Conservation (phyloP, 2,113 vertebrate species). For the Melanotaenia duboulayi region DNA sequence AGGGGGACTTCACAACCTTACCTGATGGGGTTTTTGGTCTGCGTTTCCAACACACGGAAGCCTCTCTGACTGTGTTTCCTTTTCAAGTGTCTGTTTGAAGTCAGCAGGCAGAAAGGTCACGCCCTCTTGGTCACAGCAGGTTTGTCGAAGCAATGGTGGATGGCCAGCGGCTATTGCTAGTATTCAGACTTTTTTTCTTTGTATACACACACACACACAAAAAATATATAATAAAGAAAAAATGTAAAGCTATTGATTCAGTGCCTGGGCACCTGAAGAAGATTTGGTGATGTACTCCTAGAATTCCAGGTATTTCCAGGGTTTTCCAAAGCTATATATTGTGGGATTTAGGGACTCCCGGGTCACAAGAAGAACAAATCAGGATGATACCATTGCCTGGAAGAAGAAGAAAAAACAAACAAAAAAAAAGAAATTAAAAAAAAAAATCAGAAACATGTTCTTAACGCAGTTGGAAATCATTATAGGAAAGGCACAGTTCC, state of each 20-base stretch:
- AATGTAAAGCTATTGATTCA: constrained; percentile 80
- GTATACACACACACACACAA: constrained; percentile 45
- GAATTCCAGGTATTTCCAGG: constrained; percentile 84
- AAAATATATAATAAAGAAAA: constrained; percentile 48
- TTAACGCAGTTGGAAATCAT: constrained; percentile 41
- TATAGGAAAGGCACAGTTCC: constrained; percentile 49
- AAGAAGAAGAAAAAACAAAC: constrained; percentile 53
- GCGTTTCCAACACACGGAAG: constrained; percentile 75
- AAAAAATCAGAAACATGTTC: constrained; percentile 49
- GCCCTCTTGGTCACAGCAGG: constrained; percentile 81
- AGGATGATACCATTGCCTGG: constrained; percentile 74
- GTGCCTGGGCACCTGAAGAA: constrained; percentile 77
- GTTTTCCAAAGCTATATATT: constrained; percentile 79
- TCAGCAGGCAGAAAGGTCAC: constrained; percentile 80
- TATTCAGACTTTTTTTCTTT: constrained; percentile 73
- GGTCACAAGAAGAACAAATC: constrained; percentile 65
- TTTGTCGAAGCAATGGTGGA: constrained; percentile 59
- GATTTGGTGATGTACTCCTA: constrained; percentile 81
- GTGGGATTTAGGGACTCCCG: constrained; percentile 78
- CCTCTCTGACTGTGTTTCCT: constrained; percentile 76
- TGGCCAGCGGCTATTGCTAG: constrained; percentile 71
- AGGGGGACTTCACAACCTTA: constrained; percentile 83
- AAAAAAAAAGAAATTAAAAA: constrained; percentile 13
- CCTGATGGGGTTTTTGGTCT: constrained; percentile 84
- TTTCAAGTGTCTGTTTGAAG: constrained; percentile 85